These are phyloP conservation scores for Pituophis catenifer DNA, from an alignment of 2,113 vertebrate species.

Conservation along the genomic window DNA sequence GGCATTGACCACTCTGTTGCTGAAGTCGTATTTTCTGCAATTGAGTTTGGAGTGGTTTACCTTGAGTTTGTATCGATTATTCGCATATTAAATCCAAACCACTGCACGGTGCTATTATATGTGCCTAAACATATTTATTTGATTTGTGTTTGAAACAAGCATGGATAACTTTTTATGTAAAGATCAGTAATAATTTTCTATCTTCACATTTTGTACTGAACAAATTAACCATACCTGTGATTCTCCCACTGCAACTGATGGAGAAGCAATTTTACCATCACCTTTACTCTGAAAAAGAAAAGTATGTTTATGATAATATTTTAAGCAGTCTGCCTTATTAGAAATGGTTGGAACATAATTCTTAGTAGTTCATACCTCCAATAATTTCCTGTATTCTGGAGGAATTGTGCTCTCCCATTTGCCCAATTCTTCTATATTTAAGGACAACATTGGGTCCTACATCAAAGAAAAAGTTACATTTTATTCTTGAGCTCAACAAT, in stretches of 20 bases:
- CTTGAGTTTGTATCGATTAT: too few relatives aligned
- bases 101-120: background rate
- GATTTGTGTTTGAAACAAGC: background rate
- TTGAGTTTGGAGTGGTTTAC: too few relatives aligned
- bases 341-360: background rate
- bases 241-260: constrained; percentile 16
- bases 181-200: background rate
- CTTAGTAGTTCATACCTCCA: constrained; percentile 58
- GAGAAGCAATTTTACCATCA: constrained; percentile 38
- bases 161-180: background rate
- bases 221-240: constrained; percentile 57
- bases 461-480: background rate
- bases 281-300: constrained; percentile 68
- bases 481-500: background rate
- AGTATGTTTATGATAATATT: constrained; percentile 34
- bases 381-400: constrained; percentile 70
- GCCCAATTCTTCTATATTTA: constrained; percentile 70
- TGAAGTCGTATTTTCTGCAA: too few relatives aligned
- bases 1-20: too few relatives aligned
- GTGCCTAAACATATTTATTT: background rate
- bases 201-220: background rate
- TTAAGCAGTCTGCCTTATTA: background rate
- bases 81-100: background rate
- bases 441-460: constrained; percentile 68
- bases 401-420: constrained; percentile 73